Evolutionary conservation across 2,113 vertebrate species (phyloP).

Genomic region (Corynorhinus townsendii): DNA sequence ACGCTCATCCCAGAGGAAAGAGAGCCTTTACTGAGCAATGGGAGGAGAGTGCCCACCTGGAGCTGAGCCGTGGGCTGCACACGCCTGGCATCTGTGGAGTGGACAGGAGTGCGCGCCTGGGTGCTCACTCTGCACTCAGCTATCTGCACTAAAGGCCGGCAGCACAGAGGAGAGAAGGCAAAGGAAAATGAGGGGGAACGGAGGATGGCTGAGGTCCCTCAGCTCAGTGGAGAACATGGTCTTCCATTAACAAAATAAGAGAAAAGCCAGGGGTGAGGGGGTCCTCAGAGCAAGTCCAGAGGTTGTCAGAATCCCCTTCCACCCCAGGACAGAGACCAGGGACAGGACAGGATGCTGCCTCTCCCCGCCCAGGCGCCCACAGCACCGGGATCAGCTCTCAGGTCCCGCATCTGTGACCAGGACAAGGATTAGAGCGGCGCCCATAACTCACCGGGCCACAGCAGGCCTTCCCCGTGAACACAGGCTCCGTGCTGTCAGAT

Average conservation of each 20-base stretch:
- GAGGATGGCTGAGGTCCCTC: neutral
- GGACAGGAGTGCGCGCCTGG: neutral
- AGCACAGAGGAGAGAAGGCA: neutral
- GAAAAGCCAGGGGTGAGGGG: neutral
- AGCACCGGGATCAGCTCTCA: too few species aligned
- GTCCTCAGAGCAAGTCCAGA: neutral
- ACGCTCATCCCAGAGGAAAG: neutral
- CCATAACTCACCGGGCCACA: too few species aligned
- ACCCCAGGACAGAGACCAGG: neutral
- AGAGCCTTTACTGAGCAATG: neutral
- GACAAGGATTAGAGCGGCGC: neutral
- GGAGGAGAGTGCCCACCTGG: neutral
- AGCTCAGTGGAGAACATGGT: neutral
- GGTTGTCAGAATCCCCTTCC: neutral
- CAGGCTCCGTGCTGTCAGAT: neutral
- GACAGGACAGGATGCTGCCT: too few species aligned
- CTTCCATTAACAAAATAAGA: neutral
- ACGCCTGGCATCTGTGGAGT: rapidly evolving
- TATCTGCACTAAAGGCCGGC: neutral
- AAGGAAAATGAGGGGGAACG: neutral
- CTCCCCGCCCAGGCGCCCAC: neutral
- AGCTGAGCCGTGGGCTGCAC: neutral
- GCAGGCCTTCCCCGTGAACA: neutral
- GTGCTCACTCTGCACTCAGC: neutral
- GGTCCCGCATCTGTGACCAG: too few species aligned